These are phyloP conservation scores for Phrynosoma blainvillii DNA, from an alignment of 2,113 vertebrate species.

Conservation along the genomic window DNA sequence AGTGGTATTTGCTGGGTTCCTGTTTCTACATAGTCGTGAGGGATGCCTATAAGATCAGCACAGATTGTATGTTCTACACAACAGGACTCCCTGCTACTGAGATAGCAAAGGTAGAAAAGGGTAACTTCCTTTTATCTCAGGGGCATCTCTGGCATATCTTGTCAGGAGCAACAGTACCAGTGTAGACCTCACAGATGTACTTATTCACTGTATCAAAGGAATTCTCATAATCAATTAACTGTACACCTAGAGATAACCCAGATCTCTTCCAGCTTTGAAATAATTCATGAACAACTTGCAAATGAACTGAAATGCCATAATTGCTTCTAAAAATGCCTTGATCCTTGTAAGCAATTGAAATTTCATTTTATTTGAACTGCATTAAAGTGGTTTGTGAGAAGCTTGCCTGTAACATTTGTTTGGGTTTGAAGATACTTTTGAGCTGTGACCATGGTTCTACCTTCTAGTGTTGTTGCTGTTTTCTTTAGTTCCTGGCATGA, in stretches of 20 bases:
- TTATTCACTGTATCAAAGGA: background rate
- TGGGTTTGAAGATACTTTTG: background rate
- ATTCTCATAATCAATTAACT: conserved; percentile 7
- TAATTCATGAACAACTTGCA: conserved; percentile 21
- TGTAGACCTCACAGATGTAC: background rate
- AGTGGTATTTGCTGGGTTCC: background rate
- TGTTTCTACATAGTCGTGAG: background rate
- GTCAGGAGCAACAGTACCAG: too few species aligned
- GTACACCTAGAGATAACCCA: background rate
- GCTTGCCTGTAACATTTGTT: background rate
- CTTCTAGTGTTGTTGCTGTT: background rate
- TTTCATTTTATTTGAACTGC: background rate
- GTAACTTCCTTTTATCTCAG: background rate
- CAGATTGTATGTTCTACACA: background rate
- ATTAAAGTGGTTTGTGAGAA: background rate
- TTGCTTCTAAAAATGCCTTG: conserved; percentile 3
- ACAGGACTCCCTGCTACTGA: background rate
- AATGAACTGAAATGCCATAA: conserved; percentile 4
- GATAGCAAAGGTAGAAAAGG: background rate
- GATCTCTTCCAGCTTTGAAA: conserved; percentile 7
- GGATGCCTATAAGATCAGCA: background rate
- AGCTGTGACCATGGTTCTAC: background rate
- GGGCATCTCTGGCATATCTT: background rate
- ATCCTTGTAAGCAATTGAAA: background rate
- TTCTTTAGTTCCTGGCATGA: background rate